These are phyloP conservation scores for Diplazon laetatorius DNA, from an alignment of 2,888 invertebrate species.

Conservation along the genomic window DNA sequence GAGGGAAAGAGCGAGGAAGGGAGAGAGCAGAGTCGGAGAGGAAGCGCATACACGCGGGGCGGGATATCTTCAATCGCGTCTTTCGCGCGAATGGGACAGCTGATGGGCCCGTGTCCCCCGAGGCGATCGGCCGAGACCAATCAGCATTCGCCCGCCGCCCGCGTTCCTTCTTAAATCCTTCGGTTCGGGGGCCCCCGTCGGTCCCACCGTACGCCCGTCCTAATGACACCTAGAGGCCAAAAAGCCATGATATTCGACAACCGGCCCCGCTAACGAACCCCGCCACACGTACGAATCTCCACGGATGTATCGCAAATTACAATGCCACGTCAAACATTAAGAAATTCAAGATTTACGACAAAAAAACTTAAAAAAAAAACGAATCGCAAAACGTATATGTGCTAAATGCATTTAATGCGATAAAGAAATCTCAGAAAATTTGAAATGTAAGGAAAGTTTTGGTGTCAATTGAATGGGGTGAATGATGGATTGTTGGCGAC, in stretches of 20 bases:
- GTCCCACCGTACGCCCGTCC: conserved; percentile 75
- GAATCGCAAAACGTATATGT: conserved; percentile 9
- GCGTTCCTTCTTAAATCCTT: conserved; percentile 39
- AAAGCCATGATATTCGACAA: conserved; percentile 80
- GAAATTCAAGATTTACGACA: background rate
- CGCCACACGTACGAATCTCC: conserved; percentile 57
- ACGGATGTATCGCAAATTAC: conserved; percentile 15
- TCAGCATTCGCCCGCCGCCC: conserved; percentile 73
- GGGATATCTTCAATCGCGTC: conserved; percentile 65
- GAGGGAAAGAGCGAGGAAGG: conserved; percentile 7
- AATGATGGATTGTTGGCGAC: too few relatives aligned
- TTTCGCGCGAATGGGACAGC: conserved; percentile 78
- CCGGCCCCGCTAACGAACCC: conserved; percentile 76
- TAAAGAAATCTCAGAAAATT: too few relatives aligned
- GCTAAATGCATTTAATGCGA: too few relatives aligned
- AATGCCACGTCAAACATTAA: too few relatives aligned
- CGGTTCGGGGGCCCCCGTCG: conserved; percentile 52
- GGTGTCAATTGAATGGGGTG: too few relatives aligned
- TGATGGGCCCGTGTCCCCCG: conserved; percentile 79
- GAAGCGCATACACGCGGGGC: conserved; percentile 42
- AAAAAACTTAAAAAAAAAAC: conserved; percentile 6
- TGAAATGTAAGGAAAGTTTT: too few relatives aligned
- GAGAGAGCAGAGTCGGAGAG: conserved; percentile 11
- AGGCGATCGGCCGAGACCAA: conserved; percentile 80
- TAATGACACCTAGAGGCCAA: conserved; percentile 81